Percentiles rank a stretch among this genome's conserved stretches.
phyloP scores from a whole-genome alignment of 2,113 vertebrate species.

The Mungos mungo region DNA sequence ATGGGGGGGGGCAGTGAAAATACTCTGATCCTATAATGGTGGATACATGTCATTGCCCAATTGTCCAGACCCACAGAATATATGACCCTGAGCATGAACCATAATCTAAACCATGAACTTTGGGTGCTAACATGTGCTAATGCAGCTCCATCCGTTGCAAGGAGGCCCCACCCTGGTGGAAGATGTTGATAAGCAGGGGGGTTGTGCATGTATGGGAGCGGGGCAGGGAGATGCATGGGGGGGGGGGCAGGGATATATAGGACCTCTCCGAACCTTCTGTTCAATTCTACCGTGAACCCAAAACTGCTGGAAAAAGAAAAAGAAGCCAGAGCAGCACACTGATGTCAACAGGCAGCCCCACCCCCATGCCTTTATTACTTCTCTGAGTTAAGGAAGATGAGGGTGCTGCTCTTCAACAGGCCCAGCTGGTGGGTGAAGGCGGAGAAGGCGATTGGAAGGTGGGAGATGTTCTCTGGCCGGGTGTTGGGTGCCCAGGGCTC shows the following conservation, averaged over 20 bases:
- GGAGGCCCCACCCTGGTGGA: not conserved
- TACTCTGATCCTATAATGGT: not conserved
- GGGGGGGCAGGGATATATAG: too few relatives aligned
- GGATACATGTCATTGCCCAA: not conserved
- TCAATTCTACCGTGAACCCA: not conserved
- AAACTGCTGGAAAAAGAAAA: not conserved
- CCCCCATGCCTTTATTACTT: slow-evolving; percentile 66
- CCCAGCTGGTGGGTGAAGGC: not conserved
- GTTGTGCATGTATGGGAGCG: accelerated
- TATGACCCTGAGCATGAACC: accelerated
- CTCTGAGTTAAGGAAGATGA: not conserved
- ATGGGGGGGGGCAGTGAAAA: not conserved
- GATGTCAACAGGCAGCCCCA: not conserved
- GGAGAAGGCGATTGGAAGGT: not conserved
- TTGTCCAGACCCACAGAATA: not conserved
- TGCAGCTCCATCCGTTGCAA: accelerated
- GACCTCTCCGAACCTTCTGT: not conserved
- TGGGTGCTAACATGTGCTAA: accelerated
- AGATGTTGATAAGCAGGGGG: accelerated
- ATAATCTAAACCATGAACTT: not conserved
- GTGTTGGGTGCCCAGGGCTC: not conserved
- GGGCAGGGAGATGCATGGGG: not conserved
- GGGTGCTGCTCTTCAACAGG: not conserved
- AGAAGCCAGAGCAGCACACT: not conserved
- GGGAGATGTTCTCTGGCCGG: accelerated